Base-by-base conservation (phyloP, 2,888 invertebrate genomes). In the Xestia sexstrigata region DNA sequence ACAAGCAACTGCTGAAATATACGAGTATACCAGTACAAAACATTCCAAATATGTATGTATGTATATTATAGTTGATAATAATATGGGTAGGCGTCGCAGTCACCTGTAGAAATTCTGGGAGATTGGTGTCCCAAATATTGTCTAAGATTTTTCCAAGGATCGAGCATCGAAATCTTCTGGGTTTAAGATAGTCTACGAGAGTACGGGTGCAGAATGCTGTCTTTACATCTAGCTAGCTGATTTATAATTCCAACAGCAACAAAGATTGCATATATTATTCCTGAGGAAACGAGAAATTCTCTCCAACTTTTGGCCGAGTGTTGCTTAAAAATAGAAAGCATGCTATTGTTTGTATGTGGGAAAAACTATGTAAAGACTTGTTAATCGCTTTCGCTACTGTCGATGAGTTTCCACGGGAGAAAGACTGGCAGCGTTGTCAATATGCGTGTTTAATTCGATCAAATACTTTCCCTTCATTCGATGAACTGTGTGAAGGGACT, bases 321-420 rank as follows among this genome's bases (percentile, higher is more conserved):
- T 75, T 78, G 55, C 70, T 70, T 62, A 35, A 82, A 75, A 78
- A 69, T 81, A 81, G 85, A 87, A 87, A 85, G 87, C 63, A 42
- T 72, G 73, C 84, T 39, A 78, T 86, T 86, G 84, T 85, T 74
- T 85, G 8, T 72, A 52, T 79, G 76, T 85, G 81, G 68, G 74
- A 87, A 85, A 74, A 68, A 78, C 76, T 70, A 73, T 74, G 67
- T 26, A 30, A 65, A 60, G 66, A 65, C 78, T 83, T 74, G 73
- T 62, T 85, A 84, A 89, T 80, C 78, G 83, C 90, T 90, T 89
- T 90, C 90, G 85, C 88, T 80, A 73, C 55, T 52, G 68, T 15
- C 67, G 58, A 81, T 84, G 81, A 67, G 68, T 76, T 78, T 76
- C 47, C 52, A 73, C 55, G 47, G 26, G 45, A 71, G 58, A 68